Percentiles rank a stretch among this genome's conserved stretches.
phyloP scores from a whole-genome alignment of 2,888 invertebrate species.

The Agrochola lota region DNA sequence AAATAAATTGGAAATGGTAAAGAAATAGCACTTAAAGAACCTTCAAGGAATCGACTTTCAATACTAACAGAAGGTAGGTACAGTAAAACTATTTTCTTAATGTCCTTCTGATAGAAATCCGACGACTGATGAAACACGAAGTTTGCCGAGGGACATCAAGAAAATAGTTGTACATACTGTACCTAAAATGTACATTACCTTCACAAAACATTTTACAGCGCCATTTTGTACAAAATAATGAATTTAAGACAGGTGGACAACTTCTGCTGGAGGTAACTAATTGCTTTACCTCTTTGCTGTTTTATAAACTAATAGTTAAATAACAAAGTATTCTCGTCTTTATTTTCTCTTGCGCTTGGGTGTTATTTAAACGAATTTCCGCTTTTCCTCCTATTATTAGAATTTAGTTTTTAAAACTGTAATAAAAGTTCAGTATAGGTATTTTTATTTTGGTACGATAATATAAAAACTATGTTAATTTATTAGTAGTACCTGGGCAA shows the following conservation, averaged over 20 bases:
- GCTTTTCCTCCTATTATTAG: background rate
- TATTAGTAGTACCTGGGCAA: too few relatives aligned
- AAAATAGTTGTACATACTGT: background rate
- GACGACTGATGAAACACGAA: too few relatives aligned
- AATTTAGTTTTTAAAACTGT: background rate
- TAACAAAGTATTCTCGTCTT: background rate
- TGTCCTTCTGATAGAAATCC: too few relatives aligned
- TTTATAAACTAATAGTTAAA: conserved; percentile 13
- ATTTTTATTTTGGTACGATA: too few relatives aligned
- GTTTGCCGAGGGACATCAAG: too few relatives aligned
- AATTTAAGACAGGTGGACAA: conserved; percentile 33
- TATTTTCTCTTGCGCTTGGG: background rate
- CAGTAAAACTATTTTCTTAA: too few relatives aligned
- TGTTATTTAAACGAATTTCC: background rate
- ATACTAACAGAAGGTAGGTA: too few relatives aligned
- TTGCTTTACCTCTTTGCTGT: background rate
- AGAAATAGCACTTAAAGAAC: too few relatives aligned
- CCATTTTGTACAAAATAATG: conserved; percentile 30
- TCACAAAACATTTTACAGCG: conserved; percentile 1
- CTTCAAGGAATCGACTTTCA: too few relatives aligned
- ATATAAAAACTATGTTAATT: too few relatives aligned
- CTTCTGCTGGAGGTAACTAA: background rate
- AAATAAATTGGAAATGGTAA: too few relatives aligned
- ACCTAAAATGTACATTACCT: background rate
- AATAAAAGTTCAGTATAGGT: too few relatives aligned